phyloP scores from a whole-genome alignment of 2,888 invertebrate genomes.

The Apamea crenata region DNA sequence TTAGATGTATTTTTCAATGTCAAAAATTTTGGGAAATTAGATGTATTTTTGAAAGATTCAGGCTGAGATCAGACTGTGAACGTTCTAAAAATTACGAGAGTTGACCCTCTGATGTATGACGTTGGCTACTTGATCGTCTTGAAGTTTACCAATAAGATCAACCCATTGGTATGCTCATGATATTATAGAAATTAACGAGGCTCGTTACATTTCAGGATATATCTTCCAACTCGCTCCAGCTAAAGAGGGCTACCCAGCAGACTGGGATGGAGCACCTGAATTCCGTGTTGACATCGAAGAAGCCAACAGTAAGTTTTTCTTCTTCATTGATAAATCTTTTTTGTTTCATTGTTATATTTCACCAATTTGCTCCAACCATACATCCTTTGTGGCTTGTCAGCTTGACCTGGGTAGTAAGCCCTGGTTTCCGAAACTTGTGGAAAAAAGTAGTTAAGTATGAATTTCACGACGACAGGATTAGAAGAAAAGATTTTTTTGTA shows the following conservation, averaged over 20 bases:
- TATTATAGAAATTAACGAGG: background rate
- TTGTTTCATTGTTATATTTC: background rate
- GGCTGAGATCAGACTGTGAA: no score
- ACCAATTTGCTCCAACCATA: background rate
- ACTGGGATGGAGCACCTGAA: constrained; percentile 78
- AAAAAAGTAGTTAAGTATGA: background rate
- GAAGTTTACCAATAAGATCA: background rate
- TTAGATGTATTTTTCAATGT: no score
- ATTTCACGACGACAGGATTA: background rate
- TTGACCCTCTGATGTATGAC: background rate
- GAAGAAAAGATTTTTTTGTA: background rate
- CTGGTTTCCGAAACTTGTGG: background rate
- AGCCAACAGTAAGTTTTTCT: constrained; percentile 74
- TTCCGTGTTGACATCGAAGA: constrained; percentile 72
- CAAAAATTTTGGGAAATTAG: no score
- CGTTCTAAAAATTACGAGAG: no score
- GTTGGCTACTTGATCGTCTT: background rate
- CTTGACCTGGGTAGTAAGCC: no score
- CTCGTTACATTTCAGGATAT: constrained; percentile 76
- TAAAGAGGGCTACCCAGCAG: constrained; percentile 73
- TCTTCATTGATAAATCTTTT: background rate
- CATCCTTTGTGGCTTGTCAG: background rate
- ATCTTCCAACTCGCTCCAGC: constrained; percentile 79
- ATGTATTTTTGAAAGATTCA: no score
- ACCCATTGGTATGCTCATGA: background rate